phyloP scores from a whole-genome alignment of 2,888 invertebrate genomes.

The Drosophila stalkeri region DNA sequence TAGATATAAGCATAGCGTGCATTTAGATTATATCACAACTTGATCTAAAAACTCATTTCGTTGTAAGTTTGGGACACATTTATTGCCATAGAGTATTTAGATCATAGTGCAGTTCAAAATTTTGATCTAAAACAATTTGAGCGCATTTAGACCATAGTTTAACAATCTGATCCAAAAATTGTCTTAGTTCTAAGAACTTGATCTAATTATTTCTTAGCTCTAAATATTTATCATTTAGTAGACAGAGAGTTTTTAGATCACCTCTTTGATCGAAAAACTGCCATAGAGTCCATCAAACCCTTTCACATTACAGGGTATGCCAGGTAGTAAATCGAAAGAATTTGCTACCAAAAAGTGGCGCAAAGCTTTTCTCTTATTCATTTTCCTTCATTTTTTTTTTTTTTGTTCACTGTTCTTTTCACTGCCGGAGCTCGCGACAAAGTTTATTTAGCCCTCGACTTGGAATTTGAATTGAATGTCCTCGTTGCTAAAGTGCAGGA shows the following conservation, averaged over 20 bases:
- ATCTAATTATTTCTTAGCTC: too few relatives aligned
- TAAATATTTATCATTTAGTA: too few relatives aligned
- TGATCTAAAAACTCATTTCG: too few relatives aligned
- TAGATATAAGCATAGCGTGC: too few relatives aligned
- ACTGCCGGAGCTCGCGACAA: slow-evolving; percentile 48
- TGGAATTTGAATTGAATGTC: slow-evolving; percentile 59
- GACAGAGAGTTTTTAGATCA: too few relatives aligned
- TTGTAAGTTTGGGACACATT: too few relatives aligned
- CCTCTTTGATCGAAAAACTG: too few relatives aligned
- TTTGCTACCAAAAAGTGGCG: slow-evolving; percentile 14
- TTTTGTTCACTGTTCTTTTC: not conserved
- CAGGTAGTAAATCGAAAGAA: not conserved
- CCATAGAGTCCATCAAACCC: not conserved
- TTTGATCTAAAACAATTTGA: too few relatives aligned
- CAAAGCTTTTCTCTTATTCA: slow-evolving; percentile 3
- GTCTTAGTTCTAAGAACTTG: not conserved
- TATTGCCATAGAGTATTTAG: too few relatives aligned
- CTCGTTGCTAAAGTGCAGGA: slow-evolving; percentile 43
- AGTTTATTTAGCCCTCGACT: slow-evolving; percentile 78
- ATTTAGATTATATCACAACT: not conserved
- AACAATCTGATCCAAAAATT: not conserved
- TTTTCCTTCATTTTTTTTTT: not conserved
- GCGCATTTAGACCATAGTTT: too few relatives aligned
- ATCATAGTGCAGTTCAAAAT: too few relatives aligned
- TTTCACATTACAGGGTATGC: slow-evolving; percentile 19